Evolutionary conservation across 2,113 vertebrate species (phyloP).

Genomic region (Dunckerocampus dactyliophorus): DNA sequence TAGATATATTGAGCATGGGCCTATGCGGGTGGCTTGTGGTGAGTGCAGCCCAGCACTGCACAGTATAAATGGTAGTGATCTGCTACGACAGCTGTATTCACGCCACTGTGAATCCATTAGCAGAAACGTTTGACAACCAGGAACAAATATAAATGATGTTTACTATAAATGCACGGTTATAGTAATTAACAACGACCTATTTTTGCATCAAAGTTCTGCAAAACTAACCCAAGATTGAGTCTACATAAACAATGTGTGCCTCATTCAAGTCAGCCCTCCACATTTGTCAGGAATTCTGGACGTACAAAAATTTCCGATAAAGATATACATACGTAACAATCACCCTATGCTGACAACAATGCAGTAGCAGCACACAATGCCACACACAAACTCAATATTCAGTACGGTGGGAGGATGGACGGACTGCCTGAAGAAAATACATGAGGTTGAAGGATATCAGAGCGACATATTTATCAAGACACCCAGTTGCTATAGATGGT

Average conservation of each 20-base stretch:
- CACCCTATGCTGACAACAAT: neutral
- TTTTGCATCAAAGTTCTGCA: neutral
- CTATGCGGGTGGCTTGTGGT: neutral
- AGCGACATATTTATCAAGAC: slow-evolving; percentile 48
- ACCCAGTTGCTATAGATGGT: slow-evolving; percentile 28
- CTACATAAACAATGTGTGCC: neutral
- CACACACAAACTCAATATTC: slow-evolving; percentile 32
- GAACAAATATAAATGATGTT: neutral
- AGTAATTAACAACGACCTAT: neutral
- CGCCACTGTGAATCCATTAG: neutral
- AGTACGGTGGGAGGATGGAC: slow-evolving; percentile 5
- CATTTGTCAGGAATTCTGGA: neutral
- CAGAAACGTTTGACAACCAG: slow-evolving; percentile 4
- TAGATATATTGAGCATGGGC: neutral
- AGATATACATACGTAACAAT: too few species aligned
- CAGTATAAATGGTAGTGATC: neutral
- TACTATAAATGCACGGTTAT: neutral
- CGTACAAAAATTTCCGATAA: neutral
- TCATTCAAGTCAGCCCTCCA: neutral
- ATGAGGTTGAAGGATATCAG: slow-evolving; percentile 56
- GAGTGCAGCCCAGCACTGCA: neutral
- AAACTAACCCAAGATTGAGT: neutral
- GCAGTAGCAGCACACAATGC: slow-evolving; percentile 16
- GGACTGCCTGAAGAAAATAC: slow-evolving; percentile 36
- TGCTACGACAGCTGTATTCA: neutral